A percentile compares a stretch with the other conserved stretches of the same genome.
These are phyloP conservation scores for Nasonia giraulti DNA, from an alignment of 1,140 invertebrate genomes.

Conservation along the genomic window DNA sequence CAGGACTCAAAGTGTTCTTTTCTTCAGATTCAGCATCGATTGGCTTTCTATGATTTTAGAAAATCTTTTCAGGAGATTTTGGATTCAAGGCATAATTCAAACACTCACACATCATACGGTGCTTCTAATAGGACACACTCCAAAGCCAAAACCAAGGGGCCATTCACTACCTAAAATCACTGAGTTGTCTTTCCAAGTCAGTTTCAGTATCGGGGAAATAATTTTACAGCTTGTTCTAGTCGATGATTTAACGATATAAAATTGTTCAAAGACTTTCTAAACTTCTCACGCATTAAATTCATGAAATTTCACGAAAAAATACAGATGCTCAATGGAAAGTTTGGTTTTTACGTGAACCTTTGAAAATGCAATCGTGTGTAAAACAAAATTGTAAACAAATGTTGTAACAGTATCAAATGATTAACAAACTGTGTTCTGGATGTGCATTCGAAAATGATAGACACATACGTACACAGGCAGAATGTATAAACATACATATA, in stretches of 20 bases:
- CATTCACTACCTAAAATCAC: constrained; percentile 49
- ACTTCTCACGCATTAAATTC: not conserved
- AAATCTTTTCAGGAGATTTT: constrained; percentile 28
- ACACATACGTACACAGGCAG: constrained; percentile 28
- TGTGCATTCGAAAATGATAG: constrained; percentile 33
- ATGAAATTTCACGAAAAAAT: not conserved
- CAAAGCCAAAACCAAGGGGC: constrained; percentile 45
- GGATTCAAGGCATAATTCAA: constrained; percentile 25
- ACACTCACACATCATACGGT: constrained; percentile 28
- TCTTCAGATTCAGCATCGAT: not conserved
- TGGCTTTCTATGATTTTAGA: constrained; percentile 21
- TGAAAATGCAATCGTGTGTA: constrained; percentile 19
- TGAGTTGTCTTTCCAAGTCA: constrained; percentile 12
- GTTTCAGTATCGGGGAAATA: not conserved
- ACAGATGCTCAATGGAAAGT: not conserved
- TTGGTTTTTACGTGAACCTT: constrained; percentile 22
- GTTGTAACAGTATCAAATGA: constrained; percentile 30
- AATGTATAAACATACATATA: not conserved
- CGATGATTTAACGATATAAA: not conserved
- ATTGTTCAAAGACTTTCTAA: constrained; percentile 42
- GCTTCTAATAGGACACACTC: constrained; percentile 18
- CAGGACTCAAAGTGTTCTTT: not conserved
- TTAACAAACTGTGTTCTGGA: constrained; percentile 17
- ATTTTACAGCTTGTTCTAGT: not conserved
- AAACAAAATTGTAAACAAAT: not conserved